Evolutionary conservation across 2,888 invertebrate species (phyloP), one percentile per base, ranked within the genome.

Genomic region (Harmothoe impar): DNA sequence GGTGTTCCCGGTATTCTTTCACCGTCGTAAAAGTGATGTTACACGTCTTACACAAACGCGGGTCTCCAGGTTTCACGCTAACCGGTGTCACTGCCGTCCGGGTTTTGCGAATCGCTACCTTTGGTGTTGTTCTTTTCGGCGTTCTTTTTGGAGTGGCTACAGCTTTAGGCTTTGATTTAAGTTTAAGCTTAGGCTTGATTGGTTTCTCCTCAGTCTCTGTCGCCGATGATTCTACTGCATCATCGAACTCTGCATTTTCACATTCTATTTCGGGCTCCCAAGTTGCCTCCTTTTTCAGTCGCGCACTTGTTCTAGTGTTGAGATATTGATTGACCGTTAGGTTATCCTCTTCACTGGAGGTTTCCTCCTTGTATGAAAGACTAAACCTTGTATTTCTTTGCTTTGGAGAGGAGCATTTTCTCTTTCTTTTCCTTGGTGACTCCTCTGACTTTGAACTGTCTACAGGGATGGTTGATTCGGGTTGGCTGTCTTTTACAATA

Each of bases 401-500:
- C 17, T 72, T 72, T 62, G 62, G 62, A n/a, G 29, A 72, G 72
- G 72, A 62, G n/a, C 62, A 62, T 72, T 72, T 72, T 29, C 25
- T 29, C 25, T 29, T 25, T 29, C 25, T n/a, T 29, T 29, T 72
- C 25, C 25, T 15, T 72, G 29, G 25, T 5, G 15, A 72, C 15
- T 72, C 29, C 0, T 72, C 72, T 25, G 29, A 29, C 3, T n/a
- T 62, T 20, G 20, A 3, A 62, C 62, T 62, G n/a, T 62, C 62
- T 5, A 62, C 62, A 62, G 62, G 62, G 1, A 20, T n/a, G 62
- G n/a, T n/a, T n/a, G 72, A 72, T n/a, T 72, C 72, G 25, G 31
- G 29, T 72, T 72, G 0, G 20, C 25, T 29, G 25, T 72, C 62
- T 62, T n/a, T 20, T 5, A 3, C 23, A 62, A 62, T 43, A 10